Evolutionary conservation across 1,140 invertebrate species (phyloP).

Genomic region (Scaptomyza graminum): DNA sequence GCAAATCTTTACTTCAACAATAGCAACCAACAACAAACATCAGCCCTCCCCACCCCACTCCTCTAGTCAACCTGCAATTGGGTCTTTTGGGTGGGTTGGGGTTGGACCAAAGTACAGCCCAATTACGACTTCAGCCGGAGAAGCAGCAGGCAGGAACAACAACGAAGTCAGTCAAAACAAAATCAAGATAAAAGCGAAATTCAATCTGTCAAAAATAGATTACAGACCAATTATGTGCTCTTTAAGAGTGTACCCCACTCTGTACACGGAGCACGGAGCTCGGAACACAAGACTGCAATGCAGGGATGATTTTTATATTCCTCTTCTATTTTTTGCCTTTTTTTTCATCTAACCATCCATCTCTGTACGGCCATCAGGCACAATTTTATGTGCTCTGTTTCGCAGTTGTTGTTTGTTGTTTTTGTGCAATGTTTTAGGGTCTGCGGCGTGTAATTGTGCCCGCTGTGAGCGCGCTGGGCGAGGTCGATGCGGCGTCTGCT

Average conservation of each 20-base stretch:
- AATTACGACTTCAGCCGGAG: slow-evolving; percentile 65
- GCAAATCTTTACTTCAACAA: slow-evolving; percentile 71
- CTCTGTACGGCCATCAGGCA: slow-evolving; percentile 78
- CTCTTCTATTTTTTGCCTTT: slow-evolving; percentile 14
- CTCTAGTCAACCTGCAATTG: slow-evolving; percentile 36
- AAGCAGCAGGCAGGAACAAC: slow-evolving; percentile 39
- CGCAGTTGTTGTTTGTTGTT: slow-evolving; percentile 24
- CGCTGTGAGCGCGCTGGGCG: slow-evolving; percentile 50
- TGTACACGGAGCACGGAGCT: slow-evolving; percentile 24
- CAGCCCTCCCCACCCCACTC: slow-evolving; percentile 28
- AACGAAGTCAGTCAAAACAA: slow-evolving; percentile 82
- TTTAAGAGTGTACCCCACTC: slow-evolving; percentile 73
- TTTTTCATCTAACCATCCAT: slow-evolving; percentile 52
- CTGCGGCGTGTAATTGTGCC: slow-evolving; percentile 79
- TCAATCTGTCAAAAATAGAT: slow-evolving; percentile 84
- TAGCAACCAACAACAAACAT: slow-evolving; percentile 11
- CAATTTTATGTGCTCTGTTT: slow-evolving; percentile 55
- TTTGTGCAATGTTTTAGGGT: slow-evolving; percentile 64
- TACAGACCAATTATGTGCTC: slow-evolving; percentile 84
- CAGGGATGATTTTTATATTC: slow-evolving; percentile 56
- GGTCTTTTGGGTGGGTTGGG: slow-evolving; percentile 5
- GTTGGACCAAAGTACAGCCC: slow-evolving; percentile 55
- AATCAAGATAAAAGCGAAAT: slow-evolving; percentile 84
- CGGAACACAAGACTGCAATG: slow-evolving; percentile 27
- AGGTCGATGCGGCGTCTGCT: slow-evolving; percentile 5